Conservation (phyloP, 2,888 invertebrate genomes). For the Smittia sp. region DNA sequence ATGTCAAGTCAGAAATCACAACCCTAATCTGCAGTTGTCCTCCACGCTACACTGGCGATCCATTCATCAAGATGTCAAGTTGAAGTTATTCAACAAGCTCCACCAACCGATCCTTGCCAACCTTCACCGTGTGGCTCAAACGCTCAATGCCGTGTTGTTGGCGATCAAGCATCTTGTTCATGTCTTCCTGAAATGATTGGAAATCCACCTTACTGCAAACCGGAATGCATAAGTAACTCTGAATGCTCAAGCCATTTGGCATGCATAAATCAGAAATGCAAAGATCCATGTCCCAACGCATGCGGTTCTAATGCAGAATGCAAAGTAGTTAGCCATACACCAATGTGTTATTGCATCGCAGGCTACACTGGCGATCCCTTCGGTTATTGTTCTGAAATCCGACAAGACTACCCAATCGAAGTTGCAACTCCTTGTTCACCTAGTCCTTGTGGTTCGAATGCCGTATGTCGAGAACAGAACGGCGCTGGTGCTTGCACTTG, state of each 20-base stretch:
- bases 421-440: slow-evolving; percentile 70
- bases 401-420: slow-evolving; percentile 42
- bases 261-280: slow-evolving; percentile 70
- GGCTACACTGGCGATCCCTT: slow-evolving; percentile 77
- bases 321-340: slow-evolving; percentile 67
- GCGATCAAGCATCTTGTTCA: slow-evolving; percentile 69
- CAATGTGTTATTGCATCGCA: slow-evolving; percentile 68
- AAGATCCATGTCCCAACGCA: slow-evolving; percentile 71
- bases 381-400: slow-evolving; percentile 56
- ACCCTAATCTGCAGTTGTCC: slow-evolving; percentile 75
- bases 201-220: slow-evolving; percentile 73
- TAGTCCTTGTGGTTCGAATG: slow-evolving; percentile 83
- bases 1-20: slow-evolving; percentile 77
- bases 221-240: slow-evolving; percentile 70
- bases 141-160: slow-evolving; percentile 66
- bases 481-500: slow-evolving; percentile 81
- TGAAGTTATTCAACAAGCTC: slow-evolving; percentile 52
- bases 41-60: slow-evolving; percentile 69
- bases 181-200: slow-evolving; percentile 73
- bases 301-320: slow-evolving; percentile 73
- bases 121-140: slow-evolving; percentile 77
- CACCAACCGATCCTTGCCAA: slow-evolving; percentile 58
- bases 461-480: slow-evolving; percentile 76
- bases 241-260: slow-evolving; percentile 71
- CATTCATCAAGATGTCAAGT: slow-evolving; percentile 71